phyloP scores from a whole-genome alignment of 1,140 invertebrate genomes.

The Orchestia grillus region DNA sequence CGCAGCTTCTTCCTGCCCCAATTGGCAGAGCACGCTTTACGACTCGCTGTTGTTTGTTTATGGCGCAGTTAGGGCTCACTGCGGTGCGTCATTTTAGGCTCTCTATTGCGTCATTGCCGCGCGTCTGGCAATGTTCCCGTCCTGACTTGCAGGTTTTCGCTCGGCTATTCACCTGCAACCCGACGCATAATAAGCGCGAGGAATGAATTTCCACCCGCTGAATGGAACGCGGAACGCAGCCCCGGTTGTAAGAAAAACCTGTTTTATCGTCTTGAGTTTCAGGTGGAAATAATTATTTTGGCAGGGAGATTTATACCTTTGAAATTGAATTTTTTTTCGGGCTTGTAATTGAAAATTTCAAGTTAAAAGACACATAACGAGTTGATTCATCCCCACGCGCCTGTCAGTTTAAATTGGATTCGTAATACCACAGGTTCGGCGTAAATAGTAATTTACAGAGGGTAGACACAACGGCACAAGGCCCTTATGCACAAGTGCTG shows the following conservation, averaged over 20 bases:
- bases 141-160: neutral
- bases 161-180: neutral
- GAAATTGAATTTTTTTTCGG: neutral
- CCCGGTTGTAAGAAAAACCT: neutral
- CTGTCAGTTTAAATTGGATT: neutral
- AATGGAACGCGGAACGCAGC: neutral
- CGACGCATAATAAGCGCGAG: neutral
- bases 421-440: no score
- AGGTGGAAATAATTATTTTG: neutral
- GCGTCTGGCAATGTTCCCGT: conserved; percentile 22
- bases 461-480: no score
- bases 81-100: conserved; percentile 45
- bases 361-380: neutral
- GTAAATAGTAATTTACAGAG: no score
- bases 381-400: neutral
- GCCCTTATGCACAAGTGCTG: no score
- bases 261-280: neutral
- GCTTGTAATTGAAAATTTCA: neutral
- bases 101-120: conserved; percentile 46
- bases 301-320: neutral
- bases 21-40: conserved; percentile 49
- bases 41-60: conserved; percentile 34
- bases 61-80: conserved; percentile 16
- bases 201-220: neutral
- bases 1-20: neutral